Evolutionary conservation across 2,113 vertebrate genomes (phyloP).

Genomic region (mouse (Mus musculus)): GRCm39 chr14:120864001-120864500

Average conservation of each 20-base stretch:
- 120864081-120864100: neutral
- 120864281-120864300: conserved; percentile 72
- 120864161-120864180: conserved; percentile 66
- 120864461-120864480: neutral
- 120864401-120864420: neutral
- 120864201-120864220: conserved; percentile 69
- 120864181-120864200: conserved; percentile 78
- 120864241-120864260: conserved; percentile 69
- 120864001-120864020: neutral
- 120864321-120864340: conserved; percentile 74
- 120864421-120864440: neutral
- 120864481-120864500: neutral
- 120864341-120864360: conserved; percentile 68
- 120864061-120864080: conserved; percentile 67
- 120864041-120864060: conserved; percentile 44
- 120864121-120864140: conserved; percentile 18
- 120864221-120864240: conserved; percentile 82
- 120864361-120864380: conserved; percentile 22
- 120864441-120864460: neutral
- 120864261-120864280: conserved; percentile 78
- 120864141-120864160: conserved; percentile 26
- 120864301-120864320: conserved; percentile 60
- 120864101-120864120: neutral
- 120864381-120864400: neutral
- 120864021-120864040: neutral